A percentile compares a stretch with the other conserved stretches of the same genome.
These are phyloP conservation scores for Heteractis magnifica DNA, from an alignment of 92 coral and sea anemone genomes.

Conservation along the genomic window DNA sequence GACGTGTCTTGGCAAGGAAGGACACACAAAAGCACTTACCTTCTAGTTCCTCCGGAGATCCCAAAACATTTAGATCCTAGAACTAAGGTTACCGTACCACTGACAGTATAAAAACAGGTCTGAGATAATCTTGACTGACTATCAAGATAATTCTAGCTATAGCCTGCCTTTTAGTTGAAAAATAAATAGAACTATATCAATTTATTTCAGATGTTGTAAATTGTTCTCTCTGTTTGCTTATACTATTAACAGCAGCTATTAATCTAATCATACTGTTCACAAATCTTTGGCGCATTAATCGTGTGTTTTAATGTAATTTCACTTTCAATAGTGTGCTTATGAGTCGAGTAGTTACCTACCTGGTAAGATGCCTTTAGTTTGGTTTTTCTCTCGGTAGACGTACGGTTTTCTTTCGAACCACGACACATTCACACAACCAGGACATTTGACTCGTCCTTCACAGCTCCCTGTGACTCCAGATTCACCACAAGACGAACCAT, in stretches of 20 bases:
- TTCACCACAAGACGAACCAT: constrained; percentile 1
- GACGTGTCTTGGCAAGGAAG: no score
- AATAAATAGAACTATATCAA: not conserved
- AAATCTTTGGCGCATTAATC: not conserved
- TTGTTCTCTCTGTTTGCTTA: not conserved
- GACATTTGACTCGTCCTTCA: constrained; percentile 38
- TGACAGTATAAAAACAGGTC: no score
- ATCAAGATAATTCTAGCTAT: no score
- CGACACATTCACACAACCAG: constrained; percentile 52
- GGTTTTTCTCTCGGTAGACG: constrained; percentile 30
- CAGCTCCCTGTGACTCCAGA: not conserved
- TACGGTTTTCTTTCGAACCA: constrained; percentile 70
- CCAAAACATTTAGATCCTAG: no score
- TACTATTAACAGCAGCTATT: not conserved
- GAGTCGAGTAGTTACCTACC: constrained; percentile 35
- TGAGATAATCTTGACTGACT: no score
- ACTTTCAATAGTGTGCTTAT: no score
- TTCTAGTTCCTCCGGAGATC: no score
- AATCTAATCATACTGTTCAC: not conserved
- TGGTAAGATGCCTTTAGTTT: constrained; percentile 62
- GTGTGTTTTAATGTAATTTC: not conserved
- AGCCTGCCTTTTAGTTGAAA: not conserved
- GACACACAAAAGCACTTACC: no score
- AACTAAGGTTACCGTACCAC: no score
- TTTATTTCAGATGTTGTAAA: not conserved